These are phyloP conservation scores for Limosa lapponica DNA, from an alignment of 2,797 vertebrate genomes.

Conservation along the genomic window DNA sequence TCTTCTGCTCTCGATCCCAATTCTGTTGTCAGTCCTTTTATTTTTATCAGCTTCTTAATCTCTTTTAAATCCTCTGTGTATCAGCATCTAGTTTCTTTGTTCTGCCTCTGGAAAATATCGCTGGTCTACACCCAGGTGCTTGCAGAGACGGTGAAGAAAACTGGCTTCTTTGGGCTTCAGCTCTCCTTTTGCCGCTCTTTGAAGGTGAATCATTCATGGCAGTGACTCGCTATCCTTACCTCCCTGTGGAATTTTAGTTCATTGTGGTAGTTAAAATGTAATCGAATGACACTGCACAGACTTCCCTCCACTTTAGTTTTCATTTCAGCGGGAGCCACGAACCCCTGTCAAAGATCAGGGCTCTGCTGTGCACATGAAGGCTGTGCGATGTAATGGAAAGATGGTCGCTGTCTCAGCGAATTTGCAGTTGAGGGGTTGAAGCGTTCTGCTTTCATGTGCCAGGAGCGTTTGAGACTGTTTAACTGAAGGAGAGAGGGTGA, in stretches of 20 bases:
- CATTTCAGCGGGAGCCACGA: background rate
- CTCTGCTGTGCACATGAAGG: background rate
- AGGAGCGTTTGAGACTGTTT: background rate
- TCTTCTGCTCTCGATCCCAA: background rate
- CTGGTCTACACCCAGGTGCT: background rate
- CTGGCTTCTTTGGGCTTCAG: background rate
- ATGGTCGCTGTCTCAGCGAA: background rate
- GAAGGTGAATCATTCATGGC: background rate
- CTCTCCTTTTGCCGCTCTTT: background rate
- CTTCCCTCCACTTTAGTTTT: background rate
- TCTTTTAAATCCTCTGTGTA: background rate
- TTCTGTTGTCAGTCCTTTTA: background rate
- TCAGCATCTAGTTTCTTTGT: background rate
- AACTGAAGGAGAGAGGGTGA: background rate
- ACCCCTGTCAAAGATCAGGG: background rate
- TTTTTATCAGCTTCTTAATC: slow-evolving; percentile 12
- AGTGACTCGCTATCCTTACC: background rate
- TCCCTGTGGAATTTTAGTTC: slow-evolving; percentile 18
- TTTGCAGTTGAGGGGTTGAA: background rate
- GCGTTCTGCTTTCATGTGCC: background rate
- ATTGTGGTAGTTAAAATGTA: slow-evolving; percentile 13
- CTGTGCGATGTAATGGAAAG: background rate
- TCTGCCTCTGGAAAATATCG: background rate
- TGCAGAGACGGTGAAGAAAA: background rate
- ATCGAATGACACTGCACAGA: background rate